Base-by-base conservation (phyloP, 2,888 invertebrate genomes). In the Ashinkailepas kermadecensis region DNA sequence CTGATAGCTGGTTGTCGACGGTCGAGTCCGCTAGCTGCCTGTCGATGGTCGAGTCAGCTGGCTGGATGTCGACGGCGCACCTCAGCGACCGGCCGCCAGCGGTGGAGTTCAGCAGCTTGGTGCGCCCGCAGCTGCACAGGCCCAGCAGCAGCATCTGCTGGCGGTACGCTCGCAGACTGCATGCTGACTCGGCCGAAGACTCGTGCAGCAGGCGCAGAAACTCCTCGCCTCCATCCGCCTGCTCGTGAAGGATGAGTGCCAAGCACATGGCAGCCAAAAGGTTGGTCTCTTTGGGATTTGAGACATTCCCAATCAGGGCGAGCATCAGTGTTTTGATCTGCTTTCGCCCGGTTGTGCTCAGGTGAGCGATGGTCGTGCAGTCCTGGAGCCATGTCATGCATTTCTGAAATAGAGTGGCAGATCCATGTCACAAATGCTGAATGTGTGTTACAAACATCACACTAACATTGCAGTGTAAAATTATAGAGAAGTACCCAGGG, bases 121-220 rank as follows among this genome's bases (percentile, higher is more conserved):
- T 10, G 15, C 15, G 15, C 0, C 70, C 70, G 15, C 70, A 70
- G 39, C 70, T 39, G 39, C 25, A 70, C 70, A 70, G 70, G 13
- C 70, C 70, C 15, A 70, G 70, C 70, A 70, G 70, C 39, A 70
- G 70, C 15, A 15, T 70, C 70, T 70, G 70, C 39, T 13, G 70
- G 39, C 39, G 70, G 70, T 70, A 70, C 11, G 39, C 25, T 6
- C 39, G 70, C 70, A 39, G 70, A 39, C 39, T 39, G 39, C 2
- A 39, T 4, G 39, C 39, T 39, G 39, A 39, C 39, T 39, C 39
- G 6, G 67, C 10, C 0, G 23, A 12, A 4, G 67, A 25, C 67
- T 11, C 11, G 23, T 70, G 15, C 70, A 70, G 70, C 70, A 70
- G 39, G 2, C 12, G 9, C 39, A 70, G 25, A 15, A 70, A 70